phyloP scores from a whole-genome alignment of 2,797 vertebrate genomes.

The Falco peregrinus region DNA sequence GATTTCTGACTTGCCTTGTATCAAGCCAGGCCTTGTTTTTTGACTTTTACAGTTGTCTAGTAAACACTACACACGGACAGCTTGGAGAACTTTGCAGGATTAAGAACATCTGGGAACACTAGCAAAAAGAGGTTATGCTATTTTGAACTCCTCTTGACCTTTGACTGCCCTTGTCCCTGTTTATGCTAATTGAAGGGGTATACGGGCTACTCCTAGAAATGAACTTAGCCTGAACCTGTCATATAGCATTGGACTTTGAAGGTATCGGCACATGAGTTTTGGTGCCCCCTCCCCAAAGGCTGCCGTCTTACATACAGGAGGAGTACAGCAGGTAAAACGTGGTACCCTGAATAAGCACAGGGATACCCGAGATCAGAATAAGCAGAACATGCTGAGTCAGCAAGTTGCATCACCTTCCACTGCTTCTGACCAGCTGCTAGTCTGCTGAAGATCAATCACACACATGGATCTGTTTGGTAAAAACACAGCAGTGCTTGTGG shows the following conservation, averaged over 20 bases:
- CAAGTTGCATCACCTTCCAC: background rate
- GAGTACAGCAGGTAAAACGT: background rate
- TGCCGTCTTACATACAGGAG: accelerated
- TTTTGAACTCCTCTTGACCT: slow-evolving; percentile 89
- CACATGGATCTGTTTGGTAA: accelerated
- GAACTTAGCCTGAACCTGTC: slow-evolving; percentile 95
- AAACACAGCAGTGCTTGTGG: background rate
- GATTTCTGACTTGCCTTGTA: slow-evolving; percentile 78
- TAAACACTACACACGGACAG: slow-evolving; percentile 65
- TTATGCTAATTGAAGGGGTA: slow-evolving; percentile 66
- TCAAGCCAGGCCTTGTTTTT: slow-evolving; percentile 80
- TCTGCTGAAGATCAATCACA: background rate
- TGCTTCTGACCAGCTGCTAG: background rate
- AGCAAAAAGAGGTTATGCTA: slow-evolving; percentile 78
- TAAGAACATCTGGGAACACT: slow-evolving; percentile 74
- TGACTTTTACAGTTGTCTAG: slow-evolving; percentile 81
- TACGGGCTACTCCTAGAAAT: slow-evolving; percentile 72
- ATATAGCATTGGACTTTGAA: slow-evolving; percentile 83
- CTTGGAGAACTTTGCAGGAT: slow-evolving; percentile 64
- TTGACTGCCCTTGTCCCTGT: slow-evolving; percentile 83
- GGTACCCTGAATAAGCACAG: background rate
- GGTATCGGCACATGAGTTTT: background rate
- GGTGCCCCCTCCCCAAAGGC: background rate
- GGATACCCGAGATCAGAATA: accelerated
- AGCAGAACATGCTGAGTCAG: background rate